Evolutionary conservation across 2,888 invertebrate species (phyloP).

Genomic region (Sarcophaga caerulescens): DNA sequence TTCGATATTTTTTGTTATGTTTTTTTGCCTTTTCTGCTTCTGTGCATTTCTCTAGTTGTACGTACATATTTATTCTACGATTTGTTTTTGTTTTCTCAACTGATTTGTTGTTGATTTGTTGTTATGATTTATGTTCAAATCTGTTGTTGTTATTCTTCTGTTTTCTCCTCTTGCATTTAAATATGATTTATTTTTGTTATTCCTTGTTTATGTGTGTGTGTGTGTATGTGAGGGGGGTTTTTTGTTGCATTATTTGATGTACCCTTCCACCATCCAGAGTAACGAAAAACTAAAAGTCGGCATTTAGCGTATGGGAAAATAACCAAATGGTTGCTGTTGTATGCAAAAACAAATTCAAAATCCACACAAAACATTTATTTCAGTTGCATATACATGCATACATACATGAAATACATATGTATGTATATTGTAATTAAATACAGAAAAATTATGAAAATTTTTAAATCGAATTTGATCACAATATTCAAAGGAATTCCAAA

Average conservation of each 20-base stretch:
- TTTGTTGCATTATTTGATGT: no score
- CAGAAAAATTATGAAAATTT: no score
- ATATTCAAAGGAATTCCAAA: no score
- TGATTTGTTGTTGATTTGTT: slow-evolving; percentile 49
- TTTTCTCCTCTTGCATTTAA: no score
- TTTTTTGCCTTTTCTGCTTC: slow-evolving; percentile 21
- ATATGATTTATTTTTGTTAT: background rate
- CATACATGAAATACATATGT: no score
- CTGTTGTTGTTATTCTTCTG: no score
- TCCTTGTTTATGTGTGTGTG: slow-evolving; percentile 20
- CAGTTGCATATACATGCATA: background rate
- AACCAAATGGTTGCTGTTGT: slow-evolving; percentile 7
- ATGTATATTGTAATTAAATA: no score
- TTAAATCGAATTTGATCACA: no score
- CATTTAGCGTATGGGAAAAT: slow-evolving; percentile 42
- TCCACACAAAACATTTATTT: background rate
- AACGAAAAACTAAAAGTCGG: background rate
- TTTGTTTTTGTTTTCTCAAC: slow-evolving; percentile 26
- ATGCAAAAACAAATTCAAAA: background rate
- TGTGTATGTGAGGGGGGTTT: background rate
- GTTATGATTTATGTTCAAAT: slow-evolving; percentile 44
- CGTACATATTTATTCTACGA: background rate
- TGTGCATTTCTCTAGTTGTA: background rate
- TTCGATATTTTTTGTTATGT: background rate
- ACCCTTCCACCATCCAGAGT: no score